These are phyloP conservation scores for Pterocles gutturalis DNA, from an alignment of 2,113 vertebrate genomes.

Conservation along the genomic window DNA sequence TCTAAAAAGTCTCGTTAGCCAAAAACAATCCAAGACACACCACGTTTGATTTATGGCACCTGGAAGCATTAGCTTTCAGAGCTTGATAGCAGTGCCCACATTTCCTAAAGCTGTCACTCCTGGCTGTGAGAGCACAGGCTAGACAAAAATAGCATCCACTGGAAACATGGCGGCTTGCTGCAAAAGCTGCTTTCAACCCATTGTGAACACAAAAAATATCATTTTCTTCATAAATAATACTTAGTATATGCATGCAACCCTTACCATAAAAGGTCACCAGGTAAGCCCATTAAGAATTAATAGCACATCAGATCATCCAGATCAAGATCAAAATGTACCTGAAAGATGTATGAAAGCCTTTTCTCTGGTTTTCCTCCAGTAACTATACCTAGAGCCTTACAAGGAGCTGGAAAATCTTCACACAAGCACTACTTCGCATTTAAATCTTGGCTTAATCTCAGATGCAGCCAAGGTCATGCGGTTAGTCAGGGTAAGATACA, in stretches of 20 bases:
- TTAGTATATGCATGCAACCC: background rate
- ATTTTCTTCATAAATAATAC: background rate
- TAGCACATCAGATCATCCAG: accelerated
- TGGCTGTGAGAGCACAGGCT: background rate
- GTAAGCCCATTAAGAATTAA: background rate
- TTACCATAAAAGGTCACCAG: background rate
- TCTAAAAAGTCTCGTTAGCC: background rate
- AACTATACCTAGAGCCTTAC: background rate
- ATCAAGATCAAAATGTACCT: background rate
- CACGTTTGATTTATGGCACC: background rate
- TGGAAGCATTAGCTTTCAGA: slow-evolving; percentile 9
- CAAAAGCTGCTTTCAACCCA: slow-evolving; percentile 21
- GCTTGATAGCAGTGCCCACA: background rate
- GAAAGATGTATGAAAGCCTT: background rate
- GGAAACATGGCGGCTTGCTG: slow-evolving; percentile 60
- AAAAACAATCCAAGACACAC: background rate
- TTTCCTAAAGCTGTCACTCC: slow-evolving; percentile 59
- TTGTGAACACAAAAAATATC: background rate
- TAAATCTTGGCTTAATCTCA: background rate
- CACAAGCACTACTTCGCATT: background rate
- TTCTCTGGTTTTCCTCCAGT: background rate
- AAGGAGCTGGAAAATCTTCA: background rate
- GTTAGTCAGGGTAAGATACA: background rate
- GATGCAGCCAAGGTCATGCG: slow-evolving; percentile 12
- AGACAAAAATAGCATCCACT: slow-evolving; percentile 69